Percentiles rank a stretch among this genome's conserved stretches.
These are phyloP conservation scores for Phyllostomus hastatus DNA, from an alignment of 2,113 vertebrate genomes.

Conservation along the genomic window DNA sequence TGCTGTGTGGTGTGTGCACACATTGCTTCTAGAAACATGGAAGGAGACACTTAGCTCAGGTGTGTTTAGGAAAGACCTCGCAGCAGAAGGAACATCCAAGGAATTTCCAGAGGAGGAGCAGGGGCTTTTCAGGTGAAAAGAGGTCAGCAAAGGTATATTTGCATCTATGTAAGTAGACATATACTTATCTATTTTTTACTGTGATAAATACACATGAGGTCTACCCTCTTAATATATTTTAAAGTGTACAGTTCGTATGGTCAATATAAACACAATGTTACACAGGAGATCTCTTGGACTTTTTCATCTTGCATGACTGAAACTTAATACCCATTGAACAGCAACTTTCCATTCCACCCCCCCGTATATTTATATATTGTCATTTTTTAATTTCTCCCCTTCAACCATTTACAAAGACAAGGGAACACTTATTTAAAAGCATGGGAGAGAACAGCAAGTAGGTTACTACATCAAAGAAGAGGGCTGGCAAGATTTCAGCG, in stretches of 20 bases:
- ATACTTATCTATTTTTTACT: not conserved
- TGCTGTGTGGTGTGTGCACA: not conserved
- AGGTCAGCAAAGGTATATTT: not conserved
- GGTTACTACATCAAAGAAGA: not conserved
- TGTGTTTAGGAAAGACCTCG: not conserved
- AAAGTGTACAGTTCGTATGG: not conserved
- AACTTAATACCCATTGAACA: not conserved
- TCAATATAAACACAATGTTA: not conserved
- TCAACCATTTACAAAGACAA: not conserved
- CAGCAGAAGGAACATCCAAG: not conserved
- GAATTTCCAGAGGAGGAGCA: not conserved
- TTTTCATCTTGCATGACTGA: not conserved
- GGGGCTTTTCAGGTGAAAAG: not conserved
- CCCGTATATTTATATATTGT: not conserved
- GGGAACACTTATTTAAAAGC: not conserved
- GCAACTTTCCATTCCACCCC: not conserved
- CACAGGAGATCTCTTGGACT: not conserved
- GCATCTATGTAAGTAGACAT: not conserved
- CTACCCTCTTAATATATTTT: not conserved
- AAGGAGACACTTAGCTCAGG: accelerated
- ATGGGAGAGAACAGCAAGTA: not conserved
- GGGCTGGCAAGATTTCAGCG: not conserved
- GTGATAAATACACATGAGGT: not conserved
- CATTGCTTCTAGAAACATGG: not conserved
- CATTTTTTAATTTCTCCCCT: not conserved